phyloP scores from a whole-genome alignment of 2,888 invertebrate genomes.

The Phlogophora meticulosa region DNA sequence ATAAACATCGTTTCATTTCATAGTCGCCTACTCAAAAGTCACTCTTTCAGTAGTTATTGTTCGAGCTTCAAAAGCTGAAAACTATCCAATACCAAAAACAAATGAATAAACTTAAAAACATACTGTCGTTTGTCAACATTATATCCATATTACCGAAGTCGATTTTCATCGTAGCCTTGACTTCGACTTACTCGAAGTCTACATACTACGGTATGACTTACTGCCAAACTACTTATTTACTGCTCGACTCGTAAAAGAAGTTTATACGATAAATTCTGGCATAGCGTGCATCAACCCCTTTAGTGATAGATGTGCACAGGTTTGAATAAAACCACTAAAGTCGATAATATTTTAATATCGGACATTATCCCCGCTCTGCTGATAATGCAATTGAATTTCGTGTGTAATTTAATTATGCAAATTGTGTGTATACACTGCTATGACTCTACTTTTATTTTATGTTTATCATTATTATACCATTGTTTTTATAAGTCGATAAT shows the following conservation, averaged over 20 bases:
- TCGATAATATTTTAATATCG: slow-evolving; percentile 20
- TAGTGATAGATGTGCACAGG: neutral
- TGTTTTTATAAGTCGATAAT: too few species aligned
- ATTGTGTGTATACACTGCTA: slow-evolving; percentile 19
- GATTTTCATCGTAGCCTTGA: slow-evolving; percentile 20
- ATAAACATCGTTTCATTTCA: neutral
- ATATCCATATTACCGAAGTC: slow-evolving; percentile 33
- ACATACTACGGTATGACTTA: slow-evolving; percentile 34
- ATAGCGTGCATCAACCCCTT: slow-evolving; percentile 45
- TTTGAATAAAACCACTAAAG: slow-evolving; percentile 29
- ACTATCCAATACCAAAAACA: slow-evolving; percentile 18
- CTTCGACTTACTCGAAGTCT: slow-evolving; percentile 27
- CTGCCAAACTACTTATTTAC: slow-evolving; percentile 58
- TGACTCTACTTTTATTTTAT: neutral
- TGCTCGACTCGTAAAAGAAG: slow-evolving; percentile 55
- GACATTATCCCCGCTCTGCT: slow-evolving; percentile 5
- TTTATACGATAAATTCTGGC: slow-evolving; percentile 46
- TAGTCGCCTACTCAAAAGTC: neutral
- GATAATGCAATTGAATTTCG: slow-evolving; percentile 21
- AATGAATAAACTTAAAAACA: neutral
- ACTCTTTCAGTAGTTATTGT: neutral
- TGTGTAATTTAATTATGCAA: slow-evolving; percentile 44
- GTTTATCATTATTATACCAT: neutral
- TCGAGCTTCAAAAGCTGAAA: neutral
- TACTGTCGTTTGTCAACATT: slow-evolving; percentile 37